phyloP scores from a whole-genome alignment of 2,797 vertebrate genomes.

The Muscicapa comitata region DNA sequence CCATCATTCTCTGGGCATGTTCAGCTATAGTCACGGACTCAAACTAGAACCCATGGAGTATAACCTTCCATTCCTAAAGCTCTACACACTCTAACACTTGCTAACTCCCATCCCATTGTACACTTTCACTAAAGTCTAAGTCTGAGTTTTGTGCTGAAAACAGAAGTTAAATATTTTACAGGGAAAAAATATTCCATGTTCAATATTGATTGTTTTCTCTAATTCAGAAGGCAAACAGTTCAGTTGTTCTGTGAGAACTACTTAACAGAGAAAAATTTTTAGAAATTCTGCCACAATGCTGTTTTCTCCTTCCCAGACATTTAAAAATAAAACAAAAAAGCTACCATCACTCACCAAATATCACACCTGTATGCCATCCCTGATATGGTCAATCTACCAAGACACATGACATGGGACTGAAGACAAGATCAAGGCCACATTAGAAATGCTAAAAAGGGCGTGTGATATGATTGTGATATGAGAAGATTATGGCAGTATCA shows the following conservation, averaged over 20 bases:
- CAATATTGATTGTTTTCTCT: not conserved
- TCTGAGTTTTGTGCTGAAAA: not conserved
- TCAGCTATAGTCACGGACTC: not conserved
- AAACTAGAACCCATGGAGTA: not conserved
- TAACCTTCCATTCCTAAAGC: not conserved
- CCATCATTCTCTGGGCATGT: fast-evolving
- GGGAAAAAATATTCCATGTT: not conserved
- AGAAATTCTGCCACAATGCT: not conserved
- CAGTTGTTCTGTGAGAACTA: not conserved
- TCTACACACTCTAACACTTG: not conserved
- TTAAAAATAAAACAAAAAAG: not conserved
- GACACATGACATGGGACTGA: not conserved
- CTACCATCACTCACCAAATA: not conserved
- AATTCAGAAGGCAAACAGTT: not conserved
- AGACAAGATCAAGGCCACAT: not conserved
- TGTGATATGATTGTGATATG: not conserved
- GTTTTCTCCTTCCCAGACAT: not conserved
- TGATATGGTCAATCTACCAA: not conserved
- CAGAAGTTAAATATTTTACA: not conserved
- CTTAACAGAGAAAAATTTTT: not conserved
- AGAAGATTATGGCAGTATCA: not conserved
- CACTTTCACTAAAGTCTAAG: not conserved
- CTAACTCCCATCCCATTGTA: not conserved
- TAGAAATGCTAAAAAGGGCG: not conserved
- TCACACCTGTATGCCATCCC: not conserved